Conservation (phyloP, 2,888 invertebrate genomes). For the Andricus curvator region DNA sequence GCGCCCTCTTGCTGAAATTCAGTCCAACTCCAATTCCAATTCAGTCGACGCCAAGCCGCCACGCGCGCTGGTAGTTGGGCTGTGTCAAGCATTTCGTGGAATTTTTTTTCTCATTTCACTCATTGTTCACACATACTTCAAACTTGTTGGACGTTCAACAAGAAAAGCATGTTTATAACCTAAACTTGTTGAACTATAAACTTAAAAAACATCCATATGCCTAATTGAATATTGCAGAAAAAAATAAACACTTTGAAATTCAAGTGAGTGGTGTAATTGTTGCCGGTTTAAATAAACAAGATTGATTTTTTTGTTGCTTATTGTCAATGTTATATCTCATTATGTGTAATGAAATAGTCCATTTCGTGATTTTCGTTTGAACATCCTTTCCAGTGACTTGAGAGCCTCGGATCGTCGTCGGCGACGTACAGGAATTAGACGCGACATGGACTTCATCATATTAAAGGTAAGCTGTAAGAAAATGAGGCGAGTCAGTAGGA, state of each 20-base stretch:
- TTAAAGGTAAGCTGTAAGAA: constrained; percentile 8
- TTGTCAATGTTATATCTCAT: too few relatives aligned
- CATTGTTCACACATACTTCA: neutral
- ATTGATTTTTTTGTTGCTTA: neutral
- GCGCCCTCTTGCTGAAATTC: neutral
- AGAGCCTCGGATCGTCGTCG: neutral
- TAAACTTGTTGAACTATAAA: neutral
- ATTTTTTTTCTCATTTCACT: neutral
- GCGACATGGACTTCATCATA: constrained; percentile 39
- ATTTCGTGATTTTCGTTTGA: neutral
- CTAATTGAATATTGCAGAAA: neutral
- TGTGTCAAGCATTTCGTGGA: neutral
- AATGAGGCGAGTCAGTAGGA: neutral
- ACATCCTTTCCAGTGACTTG: neutral
- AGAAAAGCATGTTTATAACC: neutral
- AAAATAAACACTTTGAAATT: neutral
- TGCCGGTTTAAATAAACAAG: neutral
- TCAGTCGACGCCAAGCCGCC: neutral
- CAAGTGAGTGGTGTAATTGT: neutral
- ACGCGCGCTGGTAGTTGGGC: neutral
- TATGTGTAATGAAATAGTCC: neutral
- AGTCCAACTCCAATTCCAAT: too few relatives aligned
- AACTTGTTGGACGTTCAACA: neutral
- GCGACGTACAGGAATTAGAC: constrained; percentile 2
- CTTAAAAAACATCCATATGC: neutral